phyloP scores from a whole-genome alignment of 2,113 vertebrate genomes.

The Acanthisitta chloris region DNA sequence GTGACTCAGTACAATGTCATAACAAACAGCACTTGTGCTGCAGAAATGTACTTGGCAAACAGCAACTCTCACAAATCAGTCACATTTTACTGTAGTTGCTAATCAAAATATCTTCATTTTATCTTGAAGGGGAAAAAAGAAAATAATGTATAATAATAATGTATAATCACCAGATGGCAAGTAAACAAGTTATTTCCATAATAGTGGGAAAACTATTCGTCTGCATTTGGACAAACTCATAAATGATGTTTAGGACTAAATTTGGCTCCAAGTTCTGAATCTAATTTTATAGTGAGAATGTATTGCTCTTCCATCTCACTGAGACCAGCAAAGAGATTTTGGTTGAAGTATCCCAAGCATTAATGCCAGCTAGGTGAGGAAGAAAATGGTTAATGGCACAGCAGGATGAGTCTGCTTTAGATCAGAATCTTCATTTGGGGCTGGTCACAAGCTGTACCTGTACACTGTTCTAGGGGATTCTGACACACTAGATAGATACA shows the following conservation, averaged over 20 bases:
- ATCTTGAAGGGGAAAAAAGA: neutral
- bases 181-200: slow-evolving; percentile 32
- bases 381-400: neutral
- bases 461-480: rapidly evolving
- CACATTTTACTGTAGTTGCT: neutral
- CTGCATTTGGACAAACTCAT: slow-evolving; percentile 1
- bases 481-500: neutral
- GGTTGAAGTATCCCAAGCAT: neutral
- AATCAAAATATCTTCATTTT: slow-evolving; percentile 46
- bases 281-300: neutral
- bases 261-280: neutral
- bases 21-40: slow-evolving; percentile 14
- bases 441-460: neutral
- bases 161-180: slow-evolving; percentile 1
- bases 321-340: neutral
- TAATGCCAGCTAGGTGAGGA: neutral
- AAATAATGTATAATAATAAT: neutral
- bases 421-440: neutral
- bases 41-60: neutral
- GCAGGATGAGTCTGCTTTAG: neutral
- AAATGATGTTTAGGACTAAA: neutral
- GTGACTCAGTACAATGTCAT: slow-evolving; percentile 46
- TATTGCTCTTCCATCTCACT: neutral
- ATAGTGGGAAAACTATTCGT: neutral
- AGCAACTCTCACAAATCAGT: neutral